Base-by-base conservation (phyloP, 1,140 invertebrate genomes). In the Danaus melanippus region DNA sequence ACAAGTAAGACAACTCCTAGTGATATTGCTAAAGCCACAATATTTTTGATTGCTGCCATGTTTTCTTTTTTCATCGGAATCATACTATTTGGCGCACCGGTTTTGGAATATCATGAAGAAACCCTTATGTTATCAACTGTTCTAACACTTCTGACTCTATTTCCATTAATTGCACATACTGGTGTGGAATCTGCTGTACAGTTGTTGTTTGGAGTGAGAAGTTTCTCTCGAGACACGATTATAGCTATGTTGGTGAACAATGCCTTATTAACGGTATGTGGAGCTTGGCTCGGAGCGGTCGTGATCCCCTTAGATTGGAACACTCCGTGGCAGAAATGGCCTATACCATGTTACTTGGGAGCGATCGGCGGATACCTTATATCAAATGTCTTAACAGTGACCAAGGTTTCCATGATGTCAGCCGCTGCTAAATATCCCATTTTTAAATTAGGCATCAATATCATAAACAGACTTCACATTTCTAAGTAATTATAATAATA, bases 251-350 rank as follows among this genome's bases (percentile, higher is more conserved):
- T 92, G 2, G 87, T 88, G 40, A 88, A 89, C 40, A 90, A 90
- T 69, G 88, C 92, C 11, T 77, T 90, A 44, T 69, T 88, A 43
- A 91, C 92, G 11, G 67, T 97, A 10, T 72, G 95, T 41, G 96
- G 96, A n/a, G 91, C 95, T 9, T 98, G 96, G 95, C 69, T 94
- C 8, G 95, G 96, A 11, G 94, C 95, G 17, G 89, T 95, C 60
- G 92, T 95, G 0, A 95, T 97, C 58, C 96, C 96, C 17, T 83
- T 98, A 9, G 96, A 98, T 79, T 98, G 96, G 96, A 94, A 97
- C 78, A 89, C 92, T 57, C 92, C 94, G 0, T 98, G 96, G 95
- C 96, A 94, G 86, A 84, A 79, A 51, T 95, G 94, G 94, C 94
- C 94, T 0, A 91, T 94, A 66, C 93, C 94, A 6, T 94, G 92